A percentile compares a stretch with the other conserved stretches of the same genome.
Evolutionary conservation across 2,797 vertebrate genomes (phyloP).

Genomic region (Phataginus tricuspis): DNA sequence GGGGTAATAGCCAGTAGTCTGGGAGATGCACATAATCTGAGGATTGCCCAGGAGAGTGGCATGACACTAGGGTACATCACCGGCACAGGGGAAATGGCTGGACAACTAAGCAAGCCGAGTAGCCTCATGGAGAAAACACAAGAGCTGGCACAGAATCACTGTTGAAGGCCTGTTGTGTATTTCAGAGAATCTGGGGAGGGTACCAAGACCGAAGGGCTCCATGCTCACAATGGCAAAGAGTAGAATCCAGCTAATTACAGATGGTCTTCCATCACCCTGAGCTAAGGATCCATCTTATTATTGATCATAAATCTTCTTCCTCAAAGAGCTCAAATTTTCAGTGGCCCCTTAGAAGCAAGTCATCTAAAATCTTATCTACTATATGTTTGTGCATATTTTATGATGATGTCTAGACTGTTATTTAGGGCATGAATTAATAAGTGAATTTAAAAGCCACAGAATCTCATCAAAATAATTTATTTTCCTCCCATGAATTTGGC

Average conservation of each 20-base stretch:
- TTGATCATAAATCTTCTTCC: background rate
- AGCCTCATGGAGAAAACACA: background rate
- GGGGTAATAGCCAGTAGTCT: background rate
- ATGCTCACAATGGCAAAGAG: background rate
- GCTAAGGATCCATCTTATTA: background rate
- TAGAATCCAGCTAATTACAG: background rate
- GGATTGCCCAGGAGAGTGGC: fast-evolving
- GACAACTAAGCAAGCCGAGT: background rate
- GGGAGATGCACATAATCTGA: background rate
- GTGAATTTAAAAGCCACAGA: background rate
- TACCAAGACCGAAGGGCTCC: background rate
- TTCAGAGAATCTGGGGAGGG: background rate
- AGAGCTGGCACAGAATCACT: background rate
- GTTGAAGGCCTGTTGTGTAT: background rate
- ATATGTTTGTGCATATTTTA: background rate
- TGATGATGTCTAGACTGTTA: background rate
- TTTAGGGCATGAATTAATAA: background rate
- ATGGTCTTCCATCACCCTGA: background rate
- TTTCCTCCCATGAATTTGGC: background rate
- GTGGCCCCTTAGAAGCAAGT: background rate
- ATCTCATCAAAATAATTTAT: background rate
- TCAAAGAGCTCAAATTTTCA: background rate
- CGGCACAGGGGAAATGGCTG: background rate
- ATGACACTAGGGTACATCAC: background rate
- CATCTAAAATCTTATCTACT: background rate